Base-by-base conservation (phyloP, 2,888 invertebrate species). In the Trachelus troglodyta region DNA sequence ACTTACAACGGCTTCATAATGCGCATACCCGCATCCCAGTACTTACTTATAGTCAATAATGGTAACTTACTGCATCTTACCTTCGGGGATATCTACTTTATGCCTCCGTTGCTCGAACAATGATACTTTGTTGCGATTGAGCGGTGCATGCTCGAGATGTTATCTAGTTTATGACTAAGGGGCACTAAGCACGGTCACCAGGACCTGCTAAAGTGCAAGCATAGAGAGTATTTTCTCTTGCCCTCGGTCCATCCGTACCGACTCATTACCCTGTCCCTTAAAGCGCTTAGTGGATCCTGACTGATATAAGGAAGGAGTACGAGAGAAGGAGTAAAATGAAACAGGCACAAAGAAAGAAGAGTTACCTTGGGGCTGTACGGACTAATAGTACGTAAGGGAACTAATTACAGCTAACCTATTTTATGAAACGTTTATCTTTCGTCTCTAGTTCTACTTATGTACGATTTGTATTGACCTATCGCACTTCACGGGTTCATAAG, bases 1-100 rank as follows among this genome's bases (percentile, higher is more conserved):
- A 86, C 87, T 87, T 86, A 88, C 89, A 88, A 90, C 89, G 88
- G 87, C 90, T 90, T 89, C 88, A 89, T 89, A 89, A 90, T 86
- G 86, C 84, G 31, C 71, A 76, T 69, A 74, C 79, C 80, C 79
- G 74, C 81, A 78, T 76, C 81, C 76, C 81, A 79, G 76, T 78
- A 83, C 82, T 81, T 80, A 79, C 81, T 77, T 80, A 81, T 80
- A 81, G 78, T 79, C 83, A 80, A 83, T 84, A 82, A 82, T 83
- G 84, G 81, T 83, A 84, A 84, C 82, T 83, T 81, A 82, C 79
- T 78, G 82, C 77, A 74, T 79, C 75, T 76, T 77, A 77, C 74
- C 75, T 76, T 73, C 37, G 68, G 69, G 71, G 75, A 33, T 75
- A 73, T 37, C 34, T 34, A 69, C 40, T 11, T 78, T 56, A 74